Evolutionary conservation across 23 tunicate genomes (phyloP), one percentile per base, ranked within the genome.

Genomic region (Aplidium turbinatum): DNA sequence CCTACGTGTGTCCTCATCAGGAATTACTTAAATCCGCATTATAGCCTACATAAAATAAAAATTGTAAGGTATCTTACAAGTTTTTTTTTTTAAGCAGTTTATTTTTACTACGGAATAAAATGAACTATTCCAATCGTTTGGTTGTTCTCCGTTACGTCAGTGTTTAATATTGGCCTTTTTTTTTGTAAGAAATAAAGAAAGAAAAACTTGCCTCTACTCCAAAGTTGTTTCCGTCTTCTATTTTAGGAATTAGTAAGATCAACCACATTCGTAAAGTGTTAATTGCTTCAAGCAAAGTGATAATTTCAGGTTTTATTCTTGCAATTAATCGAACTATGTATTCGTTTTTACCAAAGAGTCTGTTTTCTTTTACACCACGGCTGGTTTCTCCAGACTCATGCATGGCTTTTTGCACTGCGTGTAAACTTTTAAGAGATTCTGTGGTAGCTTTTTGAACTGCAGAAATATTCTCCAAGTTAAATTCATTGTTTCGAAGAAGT

Each of bases 161-260:
- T 45, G 13, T 45, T 45, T 18, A 45, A 45, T 11, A 45, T 18
- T 45, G 16, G 18, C 18, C 51, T 18, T 45, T 45, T 18, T 11
- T 45, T 11, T n/a, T n/a, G n/a, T n/a, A n/a, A n/a, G n/a, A n/a
- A 56, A 16, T 19, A 7, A 13, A 56, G 22, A 56, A 16, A 7
- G 21, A 9, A 29, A 47, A 58, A 32, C n/a, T n/a, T 64, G 79
- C 85, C 93, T 78, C 85, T 31, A 91, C 97, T 36, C 97, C 97
- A 64, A 91, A 91, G 63, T 91, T 91, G 57, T 91, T 91, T 58
- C 97, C 97, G 38, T 91, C 97, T 67, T 91, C 97, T 26, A 91
- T 91, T 79, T 91, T 91, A 26, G 97, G 97, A 20, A 91, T 91
- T 47, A 91, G 52, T 0, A 86, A 72, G 36, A 87, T 80, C 20